Base-by-base conservation (phyloP, 2,113 vertebrate species). In the Poecile atricapillus region DNA sequence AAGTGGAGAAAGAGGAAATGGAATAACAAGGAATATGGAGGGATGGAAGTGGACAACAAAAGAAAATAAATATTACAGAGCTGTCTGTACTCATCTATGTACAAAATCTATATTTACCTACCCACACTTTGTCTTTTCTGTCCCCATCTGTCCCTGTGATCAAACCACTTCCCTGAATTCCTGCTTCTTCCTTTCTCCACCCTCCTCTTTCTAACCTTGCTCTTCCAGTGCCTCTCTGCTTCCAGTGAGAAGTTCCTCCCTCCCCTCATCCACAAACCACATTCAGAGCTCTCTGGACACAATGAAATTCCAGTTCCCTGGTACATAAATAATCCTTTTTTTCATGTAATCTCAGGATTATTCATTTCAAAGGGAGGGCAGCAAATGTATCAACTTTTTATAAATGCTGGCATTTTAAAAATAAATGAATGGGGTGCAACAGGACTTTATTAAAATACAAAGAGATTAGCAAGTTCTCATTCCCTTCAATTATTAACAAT, bases 401-500 rank as follows among this genome's bases (percentile, higher is more conserved):
- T 74, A 94, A 96, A 94, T 33, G 73, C 70, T 92, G 63, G 50
- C 86, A 28, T 94, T 97, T 93, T 65, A 91, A 87, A 92, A 94
- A 95, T n/a, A 94, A 95, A 96, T 93, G 82, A 94, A 52, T 2
- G 15, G 89, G 89, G 75, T 94, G 86, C 93, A 95, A 80, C 78
- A 96, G 90, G 95, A 88, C 93, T 97, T 97, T 91, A 96, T 96
- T 97, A 95, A 97, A 98, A 97, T 92, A 93, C 93, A 88, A 92
- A 87, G 76, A 92, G 96, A 96, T 98, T 96, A 97, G 94, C 94
- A 96, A 95, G 95, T 94, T 93, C 96, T 97, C 87, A 24, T 94
- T 96, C 83, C 74, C 80, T 85, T 98, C 96, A 97, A 97, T 97
- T 97, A 98, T 98, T 98, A 97, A 98, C 95, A 82, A 91, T 87